Evolutionary conservation across 2,888 invertebrate genomes (phyloP).

Genomic region (Macrophya alboannulata): DNA sequence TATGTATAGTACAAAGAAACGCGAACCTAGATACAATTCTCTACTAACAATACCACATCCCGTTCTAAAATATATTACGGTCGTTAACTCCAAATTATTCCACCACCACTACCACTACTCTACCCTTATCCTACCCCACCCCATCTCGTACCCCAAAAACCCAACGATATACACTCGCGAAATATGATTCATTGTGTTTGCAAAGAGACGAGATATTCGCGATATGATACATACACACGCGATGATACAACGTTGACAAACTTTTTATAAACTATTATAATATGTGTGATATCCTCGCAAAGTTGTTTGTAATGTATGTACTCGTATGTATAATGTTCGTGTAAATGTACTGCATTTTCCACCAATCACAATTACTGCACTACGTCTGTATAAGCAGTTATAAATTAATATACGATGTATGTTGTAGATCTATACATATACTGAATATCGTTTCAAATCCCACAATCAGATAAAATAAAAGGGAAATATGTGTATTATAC

Average conservation of each 20-base stretch:
- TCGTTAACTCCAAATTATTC: slow-evolving; percentile 24
- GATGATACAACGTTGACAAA: background rate
- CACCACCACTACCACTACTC: too few relatives aligned
- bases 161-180: background rate
- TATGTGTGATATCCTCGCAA: too few relatives aligned
- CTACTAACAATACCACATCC: background rate
- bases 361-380: too few relatives aligned
- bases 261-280: background rate
- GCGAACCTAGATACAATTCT: background rate
- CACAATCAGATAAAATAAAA: slow-evolving; percentile 1
- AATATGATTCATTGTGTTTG: slow-evolving; percentile 15
- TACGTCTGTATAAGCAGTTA: background rate
- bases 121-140: too few relatives aligned
- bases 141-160: background rate
- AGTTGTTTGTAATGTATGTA: too few relatives aligned
- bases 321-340: too few relatives aligned
- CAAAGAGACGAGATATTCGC: background rate
- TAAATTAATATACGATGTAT: background rate
- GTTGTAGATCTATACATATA: background rate
- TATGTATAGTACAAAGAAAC: background rate
- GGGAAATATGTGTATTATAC: background rate
- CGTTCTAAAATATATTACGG: slow-evolving; percentile 27
- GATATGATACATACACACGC: too few relatives aligned
- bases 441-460: background rate
- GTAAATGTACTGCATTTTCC: too few relatives aligned